These are phyloP conservation scores for Allophyes oxyacanthae DNA, from an alignment of 2,888 invertebrate species.

Conservation along the genomic window DNA sequence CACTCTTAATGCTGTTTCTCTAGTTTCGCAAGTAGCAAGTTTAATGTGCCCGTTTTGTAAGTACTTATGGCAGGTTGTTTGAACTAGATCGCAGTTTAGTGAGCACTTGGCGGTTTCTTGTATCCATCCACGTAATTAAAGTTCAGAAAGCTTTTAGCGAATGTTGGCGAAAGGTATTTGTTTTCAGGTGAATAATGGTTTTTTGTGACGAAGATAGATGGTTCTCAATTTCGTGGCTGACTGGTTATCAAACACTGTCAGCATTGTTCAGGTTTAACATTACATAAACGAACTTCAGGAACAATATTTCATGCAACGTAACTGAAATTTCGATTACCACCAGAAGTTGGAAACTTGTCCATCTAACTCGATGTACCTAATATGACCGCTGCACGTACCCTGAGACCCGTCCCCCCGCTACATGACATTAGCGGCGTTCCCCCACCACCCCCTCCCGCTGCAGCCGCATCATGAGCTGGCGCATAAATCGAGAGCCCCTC, in stretches of 20 bases:
- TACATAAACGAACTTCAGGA: not conserved
- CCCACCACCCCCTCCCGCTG: constrained; percentile 5
- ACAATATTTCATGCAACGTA: not conserved
- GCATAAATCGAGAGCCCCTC: constrained; percentile 20
- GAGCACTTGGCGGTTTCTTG: constrained; percentile 53
- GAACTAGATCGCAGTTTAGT: constrained; percentile 52
- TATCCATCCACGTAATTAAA: constrained; percentile 59
- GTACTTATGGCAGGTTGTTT: constrained; percentile 52
- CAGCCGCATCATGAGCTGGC: constrained; percentile 32
- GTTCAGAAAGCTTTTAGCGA: constrained; percentile 60
- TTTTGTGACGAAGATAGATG: constrained; percentile 53
- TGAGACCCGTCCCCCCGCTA: too few relatives aligned
- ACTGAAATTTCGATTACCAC: not conserved
- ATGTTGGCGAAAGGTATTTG: constrained; percentile 50
- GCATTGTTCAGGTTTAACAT: constrained; percentile 22
- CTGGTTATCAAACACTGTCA: constrained; percentile 38
- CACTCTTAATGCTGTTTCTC: constrained; percentile 71
- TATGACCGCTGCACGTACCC: constrained; percentile 19
- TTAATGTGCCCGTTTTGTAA: constrained; percentile 57
- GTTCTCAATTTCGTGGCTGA: constrained; percentile 43
- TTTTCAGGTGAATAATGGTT: constrained; percentile 58
- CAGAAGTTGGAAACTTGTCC: constrained; percentile 13
- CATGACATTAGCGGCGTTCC: not conserved
- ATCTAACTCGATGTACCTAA: constrained; percentile 19
- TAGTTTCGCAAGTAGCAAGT: constrained; percentile 69